Evolutionary conservation across 2,888 invertebrate species (phyloP).

Genomic region (Rhimphoctona megacephalus): DNA sequence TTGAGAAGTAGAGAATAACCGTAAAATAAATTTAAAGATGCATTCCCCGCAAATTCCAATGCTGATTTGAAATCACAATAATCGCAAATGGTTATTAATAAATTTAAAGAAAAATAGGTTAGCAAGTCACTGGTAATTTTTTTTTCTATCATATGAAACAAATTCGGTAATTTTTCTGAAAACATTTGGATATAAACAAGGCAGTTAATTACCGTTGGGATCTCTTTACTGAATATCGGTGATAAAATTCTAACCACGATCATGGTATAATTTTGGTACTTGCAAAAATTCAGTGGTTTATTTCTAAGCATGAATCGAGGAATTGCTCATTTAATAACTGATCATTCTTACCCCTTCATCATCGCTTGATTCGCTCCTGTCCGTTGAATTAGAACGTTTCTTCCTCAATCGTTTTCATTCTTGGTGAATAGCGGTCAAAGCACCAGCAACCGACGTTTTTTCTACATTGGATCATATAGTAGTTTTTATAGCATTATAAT

Average conservation of each 20-base stretch:
- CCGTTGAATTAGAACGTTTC: slow-evolving; percentile 11
- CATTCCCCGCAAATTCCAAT: too few species aligned
- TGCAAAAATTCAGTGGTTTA: too few species aligned
- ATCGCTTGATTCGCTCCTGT: slow-evolving; percentile 17
- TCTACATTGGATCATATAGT: slow-evolving; percentile 3
- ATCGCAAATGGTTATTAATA: slow-evolving; percentile 1
- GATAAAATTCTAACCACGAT: too few species aligned
- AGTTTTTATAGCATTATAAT: neutral
- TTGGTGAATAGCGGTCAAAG: slow-evolving; percentile 4
- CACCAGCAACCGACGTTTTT: slow-evolving; percentile 4
- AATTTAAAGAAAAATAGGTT: slow-evolving; percentile 10
- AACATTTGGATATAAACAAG: neutral
- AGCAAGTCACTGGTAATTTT: slow-evolving; percentile 3
- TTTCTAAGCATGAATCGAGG: too few species aligned
- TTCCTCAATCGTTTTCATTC: slow-evolving; percentile 28
- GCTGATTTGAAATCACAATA: neutral
- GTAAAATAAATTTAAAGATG: too few species aligned
- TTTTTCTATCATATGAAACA: slow-evolving; percentile 11
- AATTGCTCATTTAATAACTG: too few species aligned
- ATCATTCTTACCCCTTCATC: slow-evolving; percentile 18
- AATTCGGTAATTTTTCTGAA: slow-evolving; percentile 5
- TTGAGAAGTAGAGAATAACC: neutral
- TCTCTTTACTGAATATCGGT: too few species aligned
- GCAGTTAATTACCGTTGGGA: neutral
- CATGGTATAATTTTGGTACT: too few species aligned